Conservation (phyloP, 2,888 invertebrate species). For the Noctua pronuba region DNA sequence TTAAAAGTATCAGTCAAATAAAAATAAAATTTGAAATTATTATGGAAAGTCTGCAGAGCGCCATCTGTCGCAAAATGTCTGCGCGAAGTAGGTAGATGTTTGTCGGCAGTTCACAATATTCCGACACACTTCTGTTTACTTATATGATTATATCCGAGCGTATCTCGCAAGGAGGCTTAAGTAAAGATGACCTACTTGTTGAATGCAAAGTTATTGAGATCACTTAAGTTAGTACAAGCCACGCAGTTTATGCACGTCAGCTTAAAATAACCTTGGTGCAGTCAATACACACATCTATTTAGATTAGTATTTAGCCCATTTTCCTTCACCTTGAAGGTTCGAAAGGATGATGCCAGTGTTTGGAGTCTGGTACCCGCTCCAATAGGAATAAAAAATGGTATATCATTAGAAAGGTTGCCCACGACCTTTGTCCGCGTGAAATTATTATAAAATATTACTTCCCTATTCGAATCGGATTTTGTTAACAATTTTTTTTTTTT, state of each 20-base stretch:
- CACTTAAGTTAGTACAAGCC: slow-evolving; percentile 15
- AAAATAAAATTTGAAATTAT: neutral
- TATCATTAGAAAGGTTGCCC: neutral
- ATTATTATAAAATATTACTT: too few species aligned
- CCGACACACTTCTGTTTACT: slow-evolving; percentile 11
- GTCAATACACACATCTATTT: slow-evolving; percentile 12
- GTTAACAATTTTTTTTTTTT: too few species aligned
- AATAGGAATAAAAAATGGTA: neutral
- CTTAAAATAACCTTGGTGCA: slow-evolving; percentile 39
- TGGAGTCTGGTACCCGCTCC: too few species aligned
- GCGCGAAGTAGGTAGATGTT: neutral
- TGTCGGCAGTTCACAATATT: slow-evolving; percentile 9
- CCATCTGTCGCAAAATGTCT: slow-evolving; percentile 30
- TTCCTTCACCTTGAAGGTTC: slow-evolving; percentile 6
- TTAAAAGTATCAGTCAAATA: neutral
- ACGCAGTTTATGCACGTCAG: neutral
- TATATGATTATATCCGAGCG: neutral
- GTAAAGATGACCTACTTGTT: slow-evolving; percentile 45
- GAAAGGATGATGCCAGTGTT: neutral
- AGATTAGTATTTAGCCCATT: slow-evolving; percentile 14
- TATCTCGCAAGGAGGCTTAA: slow-evolving; percentile 14
- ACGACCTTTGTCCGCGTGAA: too few species aligned
- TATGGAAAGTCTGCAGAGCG: slow-evolving; percentile 15
- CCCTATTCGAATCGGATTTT: too few species aligned
- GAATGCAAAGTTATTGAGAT: slow-evolving; percentile 30